A percentile compares a stretch with the other conserved stretches of the same genome.
phyloP scores from a whole-genome alignment of 2,797 vertebrate species.

The Tauraco hartlaubi region DNA sequence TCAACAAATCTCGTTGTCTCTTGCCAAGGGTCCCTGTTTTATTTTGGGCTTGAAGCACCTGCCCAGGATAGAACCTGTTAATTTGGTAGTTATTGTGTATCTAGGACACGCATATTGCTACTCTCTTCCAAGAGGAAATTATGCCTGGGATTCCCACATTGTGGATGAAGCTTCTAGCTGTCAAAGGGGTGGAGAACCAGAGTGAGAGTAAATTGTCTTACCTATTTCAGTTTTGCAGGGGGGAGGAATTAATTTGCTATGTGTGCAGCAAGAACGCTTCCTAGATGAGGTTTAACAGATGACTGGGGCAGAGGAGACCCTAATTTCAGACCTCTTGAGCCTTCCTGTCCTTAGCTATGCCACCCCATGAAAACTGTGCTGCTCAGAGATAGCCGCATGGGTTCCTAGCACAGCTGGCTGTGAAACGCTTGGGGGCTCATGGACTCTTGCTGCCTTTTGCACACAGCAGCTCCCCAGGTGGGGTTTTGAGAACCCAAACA shows the following conservation, averaged over 20 bases:
- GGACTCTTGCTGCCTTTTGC: neutral
- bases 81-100: neutral
- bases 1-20: neutral
- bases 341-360: neutral
- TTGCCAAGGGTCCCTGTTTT: constrained; percentile 1
- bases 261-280: neutral
- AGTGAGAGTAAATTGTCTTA: neutral
- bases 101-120: neutral
- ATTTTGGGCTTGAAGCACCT: neutral
- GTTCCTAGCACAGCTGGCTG: neutral
- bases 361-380: neutral
- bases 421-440: neutral
- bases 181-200: neutral
- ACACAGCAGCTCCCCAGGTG: neutral
- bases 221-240: neutral
- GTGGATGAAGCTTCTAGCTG: neutral
- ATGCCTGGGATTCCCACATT: neutral
- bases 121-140: neutral
- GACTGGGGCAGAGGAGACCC: neutral
- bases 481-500: neutral
- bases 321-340: neutral
- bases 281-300: neutral
- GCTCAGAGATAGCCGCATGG: neutral
- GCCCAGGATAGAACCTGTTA: neutral
- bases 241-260: neutral